Evolutionary conservation across 2,113 vertebrate genomes (phyloP), one percentile per base, ranked within the genome.

Genomic region (Aegotheles bennettii): DNA sequence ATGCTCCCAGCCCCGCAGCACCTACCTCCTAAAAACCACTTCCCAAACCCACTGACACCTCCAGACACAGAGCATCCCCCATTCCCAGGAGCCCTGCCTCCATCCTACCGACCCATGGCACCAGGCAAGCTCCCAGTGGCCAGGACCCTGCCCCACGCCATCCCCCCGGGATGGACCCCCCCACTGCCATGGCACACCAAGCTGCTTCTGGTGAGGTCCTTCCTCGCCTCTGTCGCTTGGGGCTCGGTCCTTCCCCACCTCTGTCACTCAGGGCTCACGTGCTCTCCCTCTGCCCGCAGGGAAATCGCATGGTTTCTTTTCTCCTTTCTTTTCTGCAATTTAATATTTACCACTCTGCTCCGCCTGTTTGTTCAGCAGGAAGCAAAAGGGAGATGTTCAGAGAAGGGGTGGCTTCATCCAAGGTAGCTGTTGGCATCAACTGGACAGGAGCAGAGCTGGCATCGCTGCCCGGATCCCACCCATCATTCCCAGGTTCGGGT

Each of bases 21-120:
- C 8, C 4, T 1, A 13, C 24, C 26, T 33, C 51, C 79, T 60
- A 25, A 33, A 50, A 88, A 59, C 2, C 2, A 3, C 50, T 42
- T 47, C 82, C n/a, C 3, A 3, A 5, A n/a, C 13, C 25, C 11
- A 16, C 1, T 71, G 0, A 3, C 0, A 2, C 33, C 64, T 42
- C 74, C 71, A 43, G 50, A 5, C 15, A 61, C 0, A 13, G n/a
- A 82, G 59, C 8, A 61, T 40, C 56, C 47, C 51, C 51, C 65
- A 3, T 10, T 53, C 19, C 50, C 36, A 0, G 5, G 53, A 36
- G 69, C 54, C 60, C 51, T 51, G 43, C 16, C 65, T 38, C n/a
- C 8, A 0, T 43, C 84, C 63, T 21, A 38, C 9, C 2, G 11
- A 36, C 42, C 76, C 4, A 33, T 0, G 1, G 76, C 69, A 50